These are phyloP conservation scores for Actinopyga echinites DNA, from an alignment of 53 echinoderm and acorn worm species.

Conservation along the genomic window DNA sequence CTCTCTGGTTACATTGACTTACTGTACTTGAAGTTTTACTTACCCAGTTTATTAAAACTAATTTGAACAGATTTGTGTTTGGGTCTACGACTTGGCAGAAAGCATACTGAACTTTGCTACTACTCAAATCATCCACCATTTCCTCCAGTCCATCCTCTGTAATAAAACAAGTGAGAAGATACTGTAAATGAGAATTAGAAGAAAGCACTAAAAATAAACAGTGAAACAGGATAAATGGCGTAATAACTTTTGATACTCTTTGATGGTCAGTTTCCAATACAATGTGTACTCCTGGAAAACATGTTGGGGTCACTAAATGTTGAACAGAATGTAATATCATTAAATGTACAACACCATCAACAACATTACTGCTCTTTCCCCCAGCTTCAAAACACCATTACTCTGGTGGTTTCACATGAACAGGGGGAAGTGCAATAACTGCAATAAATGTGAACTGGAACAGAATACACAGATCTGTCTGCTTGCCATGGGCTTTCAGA, in stretches of 20 bases:
- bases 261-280: background rate
- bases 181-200: background rate
- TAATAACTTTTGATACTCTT: background rate
- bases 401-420: too few relatives aligned
- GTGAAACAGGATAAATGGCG: background rate
- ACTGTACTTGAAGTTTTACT: background rate
- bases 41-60: constrained; percentile 97
- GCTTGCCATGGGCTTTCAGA: too few relatives aligned
- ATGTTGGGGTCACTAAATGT: too few relatives aligned
- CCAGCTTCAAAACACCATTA: too few relatives aligned
- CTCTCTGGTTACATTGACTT: too few relatives aligned
- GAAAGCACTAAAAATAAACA: background rate
- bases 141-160: constrained; percentile 91
- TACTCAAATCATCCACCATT: constrained; percentile 78
- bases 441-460: too few relatives aligned
- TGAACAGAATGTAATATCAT: too few relatives aligned
- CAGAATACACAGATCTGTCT: too few relatives aligned
- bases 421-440: too few relatives aligned
- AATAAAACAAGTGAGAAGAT: background rate
- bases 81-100: constrained; percentile 83
- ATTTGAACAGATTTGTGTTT: constrained; percentile 85
- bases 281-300: too few relatives aligned
- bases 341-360: too few relatives aligned
- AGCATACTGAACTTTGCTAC: constrained; percentile 89
- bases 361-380: too few relatives aligned